Conservation (phyloP, 2,888 invertebrate genomes). For the Standfussiana lucernea region DNA sequence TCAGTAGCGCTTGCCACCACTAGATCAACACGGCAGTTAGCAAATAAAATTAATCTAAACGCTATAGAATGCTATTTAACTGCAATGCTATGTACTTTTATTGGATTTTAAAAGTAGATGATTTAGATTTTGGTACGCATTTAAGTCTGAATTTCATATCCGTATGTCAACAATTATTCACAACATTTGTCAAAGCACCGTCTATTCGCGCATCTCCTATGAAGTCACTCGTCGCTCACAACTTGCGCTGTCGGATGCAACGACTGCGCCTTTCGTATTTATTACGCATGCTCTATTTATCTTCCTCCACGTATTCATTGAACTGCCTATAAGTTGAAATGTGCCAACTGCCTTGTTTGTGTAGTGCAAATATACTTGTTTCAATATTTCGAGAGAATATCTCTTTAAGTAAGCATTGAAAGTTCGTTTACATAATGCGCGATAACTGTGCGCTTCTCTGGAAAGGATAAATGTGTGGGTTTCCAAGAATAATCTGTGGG, state of each 20-base stretch:
- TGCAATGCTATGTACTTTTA: neutral
- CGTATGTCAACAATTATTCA: neutral
- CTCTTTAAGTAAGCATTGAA: neutral
- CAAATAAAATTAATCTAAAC: neutral
- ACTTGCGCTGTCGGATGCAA: conserved; percentile 40
- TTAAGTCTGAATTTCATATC: conserved; percentile 1
- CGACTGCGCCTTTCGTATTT: conserved; percentile 68
- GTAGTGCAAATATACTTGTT: conserved; percentile 53
- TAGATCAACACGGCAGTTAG: neutral
- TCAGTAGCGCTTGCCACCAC: neutral
- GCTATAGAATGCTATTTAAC: neutral
- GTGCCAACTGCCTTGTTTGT: conserved; percentile 53
- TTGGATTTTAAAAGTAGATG: neutral
- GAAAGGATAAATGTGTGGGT: neutral
- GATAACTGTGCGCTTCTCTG: neutral
- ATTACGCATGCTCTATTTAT: conserved; percentile 78
- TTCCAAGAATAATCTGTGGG: neutral
- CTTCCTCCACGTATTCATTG: conserved; percentile 67
- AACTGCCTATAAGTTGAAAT: conserved; percentile 50
- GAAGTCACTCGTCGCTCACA: conserved; percentile 14
- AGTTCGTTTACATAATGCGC: conserved; percentile 24
- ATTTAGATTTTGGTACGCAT: neutral
- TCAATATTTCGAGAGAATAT: conserved; percentile 26
- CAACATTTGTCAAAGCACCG: neutral
- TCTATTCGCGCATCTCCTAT: neutral